Evolutionary conservation across 2,113 vertebrate species (phyloP).

Genomic region (Heloderma charlesbogerti): DNA sequence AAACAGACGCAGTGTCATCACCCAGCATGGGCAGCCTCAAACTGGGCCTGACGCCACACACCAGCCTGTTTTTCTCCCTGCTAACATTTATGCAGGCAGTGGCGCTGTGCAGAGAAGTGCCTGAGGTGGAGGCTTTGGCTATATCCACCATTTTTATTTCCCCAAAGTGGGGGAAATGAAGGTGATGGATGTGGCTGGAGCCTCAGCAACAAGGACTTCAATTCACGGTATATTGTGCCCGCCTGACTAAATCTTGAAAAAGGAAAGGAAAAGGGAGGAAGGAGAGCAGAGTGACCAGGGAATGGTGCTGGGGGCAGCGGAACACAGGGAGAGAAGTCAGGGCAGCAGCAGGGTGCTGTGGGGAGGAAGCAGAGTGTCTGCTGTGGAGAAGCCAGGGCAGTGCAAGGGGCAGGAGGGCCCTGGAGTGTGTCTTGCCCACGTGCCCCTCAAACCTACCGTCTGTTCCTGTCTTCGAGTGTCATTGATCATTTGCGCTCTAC

Average conservation of each 20-base stretch:
- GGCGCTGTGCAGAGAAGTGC: background rate
- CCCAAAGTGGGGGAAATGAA: too few relatives aligned
- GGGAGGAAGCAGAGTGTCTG: too few relatives aligned
- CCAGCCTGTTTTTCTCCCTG: background rate
- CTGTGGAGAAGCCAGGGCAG: background rate
- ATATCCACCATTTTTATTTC: background rate
- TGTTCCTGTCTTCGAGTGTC: background rate
- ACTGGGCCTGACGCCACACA: background rate
- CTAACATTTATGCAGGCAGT: background rate
- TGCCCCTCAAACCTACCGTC: background rate
- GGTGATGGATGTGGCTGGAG: too few relatives aligned
- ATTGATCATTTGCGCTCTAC: background rate
- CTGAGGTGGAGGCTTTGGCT: too few relatives aligned
- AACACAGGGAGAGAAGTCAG: background rate
- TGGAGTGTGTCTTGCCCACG: background rate
- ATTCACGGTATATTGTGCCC: too few relatives aligned
- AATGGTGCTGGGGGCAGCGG: background rate
- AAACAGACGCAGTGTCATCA: background rate
- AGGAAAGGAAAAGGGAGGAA: background rate
- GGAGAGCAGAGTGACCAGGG: background rate
- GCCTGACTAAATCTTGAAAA: background rate
- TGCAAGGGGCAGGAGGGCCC: background rate
- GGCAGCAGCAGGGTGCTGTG: background rate
- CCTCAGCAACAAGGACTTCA: too few relatives aligned
- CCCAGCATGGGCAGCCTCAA: background rate